Conservation (phyloP, 2,888 invertebrate species). For the Pheosia tremula region DNA sequence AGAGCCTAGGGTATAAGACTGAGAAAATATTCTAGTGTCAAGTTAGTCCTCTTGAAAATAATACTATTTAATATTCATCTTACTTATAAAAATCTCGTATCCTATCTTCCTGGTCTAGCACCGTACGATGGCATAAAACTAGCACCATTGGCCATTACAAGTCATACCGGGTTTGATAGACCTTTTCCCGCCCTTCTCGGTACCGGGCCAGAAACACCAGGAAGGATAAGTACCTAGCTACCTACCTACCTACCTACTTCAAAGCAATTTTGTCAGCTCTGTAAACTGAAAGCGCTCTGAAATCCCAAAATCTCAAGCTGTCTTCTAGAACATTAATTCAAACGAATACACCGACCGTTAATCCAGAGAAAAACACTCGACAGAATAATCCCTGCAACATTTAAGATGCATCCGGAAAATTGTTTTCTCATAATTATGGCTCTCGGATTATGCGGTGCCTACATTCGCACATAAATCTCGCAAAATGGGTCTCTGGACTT, state of each 20-base stretch:
- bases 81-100: no score
- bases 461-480: slow-evolving; percentile 81
- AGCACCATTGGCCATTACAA: no score
- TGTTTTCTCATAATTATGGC: slow-evolving; percentile 84
- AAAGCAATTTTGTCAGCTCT: neutral
- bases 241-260: neutral
- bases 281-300: neutral
- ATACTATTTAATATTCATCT: no score
- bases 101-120: no score
- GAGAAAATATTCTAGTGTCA: no score
- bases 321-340: slow-evolving; percentile 36
- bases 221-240: no score
- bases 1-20: no score
- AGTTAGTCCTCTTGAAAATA: no score
- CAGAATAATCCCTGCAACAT: slow-evolving; percentile 69
- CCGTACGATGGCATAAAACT: no score
- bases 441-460: slow-evolving; percentile 73
- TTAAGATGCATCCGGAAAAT: slow-evolving; percentile 80
- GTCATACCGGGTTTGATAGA: no score
- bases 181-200: no score
- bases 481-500: slow-evolving; percentile 82
- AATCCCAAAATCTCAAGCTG: slow-evolving; percentile 18
- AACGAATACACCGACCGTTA: slow-evolving; percentile 35
- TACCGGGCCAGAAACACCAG: no score
- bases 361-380: slow-evolving; percentile 46